Evolutionary conservation across 2,888 invertebrate genomes (phyloP), one percentile per base, ranked within the genome.

Genomic region (Agrochola macilenta): DNA sequence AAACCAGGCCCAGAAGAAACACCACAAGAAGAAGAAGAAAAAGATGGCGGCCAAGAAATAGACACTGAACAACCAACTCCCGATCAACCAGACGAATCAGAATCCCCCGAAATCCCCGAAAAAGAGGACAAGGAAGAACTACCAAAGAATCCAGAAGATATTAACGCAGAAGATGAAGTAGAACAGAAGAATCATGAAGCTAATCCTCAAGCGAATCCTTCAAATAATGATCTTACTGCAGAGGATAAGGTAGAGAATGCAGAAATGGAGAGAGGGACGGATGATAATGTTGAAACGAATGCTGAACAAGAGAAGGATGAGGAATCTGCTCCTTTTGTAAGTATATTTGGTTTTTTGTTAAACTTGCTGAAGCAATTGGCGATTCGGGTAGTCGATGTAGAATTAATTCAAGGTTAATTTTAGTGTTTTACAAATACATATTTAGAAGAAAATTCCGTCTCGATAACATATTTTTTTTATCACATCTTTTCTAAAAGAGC

Each of bases 241-340:
- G 96, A 97, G 57, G 95, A 97, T 30, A 95, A 93, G 66, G 95
- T 95, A 0, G 97, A 97, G 77, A 97, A 97, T 64, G 97, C 97
- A 0, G 92, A 96, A 82, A 95, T 94, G 95, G 93, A 96, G 9
- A 90, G 86, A 75, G 97, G 97, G 0, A 95, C 96, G 0, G 94
- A 95, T 88, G 96, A 97, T 87, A 96, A 97, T 87, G 97, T 97
- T 7, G 95, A 97, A 64, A 97, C 94, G 39, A 97, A 96, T 84
- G 94, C 95, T 23, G 95, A 96, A 83, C 96, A 96, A 74, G 93
- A 93, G 54, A 96, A 95, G 54, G 97, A 97, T 79, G 95, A 94
- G 84, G 96, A 93, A 66, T 90, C 91, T 63, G 97, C 92, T 39
- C 95, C 95, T 78, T 94, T 87, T 89, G 97, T 96, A 88, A 95